Evolutionary conservation across 2,113 vertebrate species (phyloP), one percentile per base, ranked within the genome.

Genomic region (Ptilorrhoa leucosticta): DNA sequence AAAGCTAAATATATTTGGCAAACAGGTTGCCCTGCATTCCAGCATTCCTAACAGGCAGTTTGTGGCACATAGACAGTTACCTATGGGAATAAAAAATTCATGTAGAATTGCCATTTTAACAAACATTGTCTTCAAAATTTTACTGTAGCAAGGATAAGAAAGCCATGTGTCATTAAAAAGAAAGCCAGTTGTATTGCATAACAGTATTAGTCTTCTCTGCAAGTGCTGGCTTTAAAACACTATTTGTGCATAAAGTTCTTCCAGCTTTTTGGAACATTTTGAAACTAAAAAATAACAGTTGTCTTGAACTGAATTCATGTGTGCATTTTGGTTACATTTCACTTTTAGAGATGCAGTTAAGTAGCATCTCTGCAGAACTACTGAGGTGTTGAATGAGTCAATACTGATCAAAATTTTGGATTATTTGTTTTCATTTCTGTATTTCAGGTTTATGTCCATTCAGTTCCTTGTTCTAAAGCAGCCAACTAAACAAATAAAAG

Each of bases 401-500:
- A 64, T 44, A 60, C 33, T 31, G 57, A 65, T 60, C 45, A 68
- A 60, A 76, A 39, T 3, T 33, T 39, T 5, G 6, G 30, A 83
- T 68, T 86, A 63, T 30, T 85, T 84, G 33, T 79, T 89, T 65
- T 69, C 17, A 54, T 50, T 65, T 88, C 86, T 94, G 44, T 94
- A 78, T 16, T 89, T 89, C 90, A 90, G 33, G 30, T 78, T 56
- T 56, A n/a, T 53, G 37, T 92, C 70, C 60, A 51, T 76, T 84
- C 48, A 78, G 56, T 87, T 91, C 17, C 85, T 86, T 30, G 2
- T 89, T 96, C 51, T 83, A 63, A 88, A 92, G 51, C 91, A 91
- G 45, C 45, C 47, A 81, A 83, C 73, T 91, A 92, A 86, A 70
- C 80, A 91, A 91, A 96, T 95, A 95, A 89, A 96, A 94, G 56